A percentile compares a stretch with the other conserved stretches of the same genome.
Evolutionary conservation across 2,797 vertebrate species (phyloP).

Genomic region (Crenuchus spilurus): DNA sequence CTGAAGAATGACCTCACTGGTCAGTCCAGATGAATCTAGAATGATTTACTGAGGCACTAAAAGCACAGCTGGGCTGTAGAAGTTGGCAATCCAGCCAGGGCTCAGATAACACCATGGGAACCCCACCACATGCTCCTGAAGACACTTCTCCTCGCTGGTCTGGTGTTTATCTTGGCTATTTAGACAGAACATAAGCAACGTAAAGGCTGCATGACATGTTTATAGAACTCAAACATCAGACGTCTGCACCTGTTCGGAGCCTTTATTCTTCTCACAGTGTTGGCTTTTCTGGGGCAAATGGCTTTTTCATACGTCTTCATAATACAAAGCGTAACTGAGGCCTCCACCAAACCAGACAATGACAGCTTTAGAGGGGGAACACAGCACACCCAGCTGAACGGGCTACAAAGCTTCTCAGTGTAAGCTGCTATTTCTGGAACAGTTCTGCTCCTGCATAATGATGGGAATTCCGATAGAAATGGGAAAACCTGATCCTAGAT

Average conservation of each 20-base stretch:
- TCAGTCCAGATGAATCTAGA: neutral
- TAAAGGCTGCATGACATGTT: neutral
- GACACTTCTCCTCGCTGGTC: slow-evolving; percentile 8
- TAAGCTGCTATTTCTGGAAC: neutral
- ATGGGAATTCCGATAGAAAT: neutral
- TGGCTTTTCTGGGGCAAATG: neutral
- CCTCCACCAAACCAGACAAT: slow-evolving; percentile 9
- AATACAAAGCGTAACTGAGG: slow-evolving; percentile 11
- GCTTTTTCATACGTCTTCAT: neutral
- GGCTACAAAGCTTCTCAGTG: neutral
- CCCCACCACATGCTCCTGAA: no score
- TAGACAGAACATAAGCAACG: neutral
- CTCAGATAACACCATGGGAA: slow-evolving; percentile 61
- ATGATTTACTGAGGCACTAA: neutral
- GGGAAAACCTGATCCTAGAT: neutral
- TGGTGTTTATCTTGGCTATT: neutral
- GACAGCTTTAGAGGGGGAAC: neutral
- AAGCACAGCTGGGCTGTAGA: slow-evolving; percentile 21
- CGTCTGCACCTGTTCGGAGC: neutral
- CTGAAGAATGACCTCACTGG: slow-evolving; percentile 8
- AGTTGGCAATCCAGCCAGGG: neutral
- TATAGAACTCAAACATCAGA: neutral
- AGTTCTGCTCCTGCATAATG: neutral
- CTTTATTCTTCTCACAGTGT: neutral
- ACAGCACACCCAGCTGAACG: neutral